Evolutionary conservation across 2,113 vertebrate genomes (phyloP).

Genomic region (Brachyistius frenatus): DNA sequence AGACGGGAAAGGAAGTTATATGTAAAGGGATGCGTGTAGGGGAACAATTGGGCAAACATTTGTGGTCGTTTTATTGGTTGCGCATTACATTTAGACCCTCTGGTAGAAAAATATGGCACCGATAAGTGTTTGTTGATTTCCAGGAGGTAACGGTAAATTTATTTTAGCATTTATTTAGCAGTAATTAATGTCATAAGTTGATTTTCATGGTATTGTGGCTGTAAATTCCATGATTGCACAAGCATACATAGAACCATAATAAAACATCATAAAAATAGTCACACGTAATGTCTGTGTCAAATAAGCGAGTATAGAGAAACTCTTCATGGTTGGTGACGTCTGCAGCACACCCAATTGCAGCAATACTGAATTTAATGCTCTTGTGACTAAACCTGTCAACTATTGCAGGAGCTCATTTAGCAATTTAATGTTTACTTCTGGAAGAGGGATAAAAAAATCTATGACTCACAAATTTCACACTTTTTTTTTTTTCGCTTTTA

Average conservation of each 20-base stretch:
- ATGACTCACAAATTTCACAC: slow-evolving; percentile 34
- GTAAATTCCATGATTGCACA: slow-evolving; percentile 4
- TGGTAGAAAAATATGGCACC: not conserved
- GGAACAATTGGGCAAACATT: not conserved
- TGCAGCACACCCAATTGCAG: not conserved
- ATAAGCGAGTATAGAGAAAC: slow-evolving; percentile 7
- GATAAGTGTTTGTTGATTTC: not conserved
- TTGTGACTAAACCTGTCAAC: slow-evolving; percentile 38
- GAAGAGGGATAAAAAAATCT: slow-evolving; percentile 19
- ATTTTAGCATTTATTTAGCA: not conserved
- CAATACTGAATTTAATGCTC: slow-evolving; percentile 31
- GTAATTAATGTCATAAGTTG: too few species aligned
- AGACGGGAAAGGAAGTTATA: not conserved
- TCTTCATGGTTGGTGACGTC: slow-evolving; percentile 25
- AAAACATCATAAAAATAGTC: slow-evolving; percentile 14
- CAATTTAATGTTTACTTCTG: slow-evolving; percentile 27
- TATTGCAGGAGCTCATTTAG: slow-evolving; percentile 36
- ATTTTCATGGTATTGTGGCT: not conserved
- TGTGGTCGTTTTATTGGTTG: slow-evolving; percentile 6
- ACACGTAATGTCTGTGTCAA: not conserved
- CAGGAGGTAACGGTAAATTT: not conserved
- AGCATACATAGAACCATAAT: not conserved
- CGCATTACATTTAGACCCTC: not conserved
- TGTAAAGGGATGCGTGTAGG: not conserved
- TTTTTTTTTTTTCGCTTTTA: not conserved